Evolutionary conservation across 2,113 vertebrate genomes (phyloP), one percentile per base, ranked within the genome.

Genomic region (Tetraodon nigroviridis): DNA sequence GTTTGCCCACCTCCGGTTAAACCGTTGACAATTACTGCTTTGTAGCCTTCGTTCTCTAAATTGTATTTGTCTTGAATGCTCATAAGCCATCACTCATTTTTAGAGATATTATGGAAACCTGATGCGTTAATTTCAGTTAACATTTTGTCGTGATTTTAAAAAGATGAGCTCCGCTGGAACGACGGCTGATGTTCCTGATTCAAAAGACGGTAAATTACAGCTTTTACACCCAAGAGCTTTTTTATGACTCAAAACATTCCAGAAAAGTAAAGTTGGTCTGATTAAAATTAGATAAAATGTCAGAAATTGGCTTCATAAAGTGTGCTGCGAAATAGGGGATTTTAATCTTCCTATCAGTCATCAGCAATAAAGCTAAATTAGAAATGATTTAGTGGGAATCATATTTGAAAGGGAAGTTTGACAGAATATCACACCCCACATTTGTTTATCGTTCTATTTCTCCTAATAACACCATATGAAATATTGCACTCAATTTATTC

Each of bases 311-410:
- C 15, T 20, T 61, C 8, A 59, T 51, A 41, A 24, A 46, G 10
- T 1, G 24, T 29, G 4, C 51, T 42, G 24, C 1, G 0, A 55
- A 47, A 66, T 51, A 46, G 12, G 29, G 19, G 58, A 67, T 44
- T 21, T 4, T 58, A 58, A 61, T 71, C 51, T 53, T 48, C 42
- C 13, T 57, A 72, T 81, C 74, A 61, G 21, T 65, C 41, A 78
- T 82, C 77, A 68, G 57, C 58, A 77, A 80, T 80, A 70, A 67
- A 58, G 22, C 5, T 1, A 18, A 59, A 49, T 61, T 42, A 63
- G 24, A 51, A 60, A 18, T 52, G 0, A 80, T 71, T 81, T 51
- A 19, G 13, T 61, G 69, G 55, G 57, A 73, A 67, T 71, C 15
- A 59, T 50, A 57, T 75, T 66, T 73, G 66, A 76, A 51, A 70